phyloP scores from a whole-genome alignment of 1,140 invertebrate genomes.

The Drosophila nigrodunni region DNA sequence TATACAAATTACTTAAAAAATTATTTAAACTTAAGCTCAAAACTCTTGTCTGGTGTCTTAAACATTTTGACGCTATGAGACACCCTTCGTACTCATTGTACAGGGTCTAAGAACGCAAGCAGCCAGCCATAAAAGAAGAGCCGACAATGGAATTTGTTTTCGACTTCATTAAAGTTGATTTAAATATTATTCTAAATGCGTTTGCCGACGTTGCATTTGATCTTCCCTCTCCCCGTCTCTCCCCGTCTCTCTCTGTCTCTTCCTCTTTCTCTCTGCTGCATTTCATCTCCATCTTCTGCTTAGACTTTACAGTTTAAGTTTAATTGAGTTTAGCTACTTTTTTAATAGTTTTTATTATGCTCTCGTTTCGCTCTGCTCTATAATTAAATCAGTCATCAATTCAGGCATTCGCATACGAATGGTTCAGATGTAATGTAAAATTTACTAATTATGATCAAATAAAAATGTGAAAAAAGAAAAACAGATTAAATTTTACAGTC shows the following conservation, averaged over 20 bases:
- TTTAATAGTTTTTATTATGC: slow-evolving; percentile 12
- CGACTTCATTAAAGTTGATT: slow-evolving; percentile 78
- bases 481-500: neutral
- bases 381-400: slow-evolving; percentile 70
- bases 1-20: no score
- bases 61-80: no score
- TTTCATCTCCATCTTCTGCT: neutral
- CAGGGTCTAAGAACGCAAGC: slow-evolving; percentile 2
- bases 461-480: slow-evolving; percentile 1
- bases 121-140: slow-evolving; percentile 16
- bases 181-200: slow-evolving; percentile 74
- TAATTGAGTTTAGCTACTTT: slow-evolving; percentile 32
- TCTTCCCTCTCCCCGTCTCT: neutral
- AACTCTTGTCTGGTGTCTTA: no score
- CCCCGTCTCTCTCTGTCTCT: neutral
- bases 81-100: no score
- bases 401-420: slow-evolving; percentile 33
- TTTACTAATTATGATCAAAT: slow-evolving; percentile 22
- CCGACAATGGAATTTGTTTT: slow-evolving; percentile 66
- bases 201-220: slow-evolving; percentile 20
- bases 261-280: neutral
- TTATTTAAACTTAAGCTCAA: no score
- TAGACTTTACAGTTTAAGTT: slow-evolving; percentile 48
- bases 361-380: slow-evolving; percentile 41
- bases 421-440: slow-evolving; percentile 7